Base-by-base conservation (phyloP, 1,140 invertebrate genomes). In the Drosophila tristis region DNA sequence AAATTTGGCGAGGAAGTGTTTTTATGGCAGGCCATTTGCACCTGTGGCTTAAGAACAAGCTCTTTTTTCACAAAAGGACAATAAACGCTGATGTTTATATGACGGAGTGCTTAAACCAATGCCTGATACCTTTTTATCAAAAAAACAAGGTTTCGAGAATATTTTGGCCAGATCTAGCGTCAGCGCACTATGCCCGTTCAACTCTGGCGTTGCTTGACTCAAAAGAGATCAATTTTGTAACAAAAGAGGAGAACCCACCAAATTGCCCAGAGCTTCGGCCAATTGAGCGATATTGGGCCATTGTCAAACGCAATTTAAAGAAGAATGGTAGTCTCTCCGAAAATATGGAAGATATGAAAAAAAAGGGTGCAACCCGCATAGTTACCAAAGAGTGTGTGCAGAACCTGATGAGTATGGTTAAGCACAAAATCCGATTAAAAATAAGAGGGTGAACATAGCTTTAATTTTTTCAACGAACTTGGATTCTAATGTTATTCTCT, bases 1-100 rank as follows among this genome's bases (percentile, higher is more conserved):
- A 59, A 23, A 59, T 59, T 59, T 59, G 16, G 45, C 4, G 11
- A 59, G 26, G 49, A 59, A 23, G 26, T 59, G 3, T 20, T 49
- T 2, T 42, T 42, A 51, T 58, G 23, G 23, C 23, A 23, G 23
- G 23, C 23, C 0, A 23, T 47, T 58, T 16, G 44, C 44, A 31
- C 44, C 2, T 48, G 9, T 48, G 13, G 57, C 23, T 23, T 23
- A 23, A 23, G 23, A 23, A 23, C 0, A 2, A 23, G 23, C 23
- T 16, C 23, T 2, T 23, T 23, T 23, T 23, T 23, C 23, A 23
- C 23, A 23, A 23, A 23, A 23, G 23, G 23, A 23, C 23, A 23
- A 23, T 23, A 23, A 2, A 23, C 4, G 23, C 0, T 23, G 23
- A 23, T 23, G 4, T 50, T 50, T 26, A 50, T n/a, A 5, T 8